Evolutionary conservation across 2,113 vertebrate genomes (phyloP), one percentile per base, ranked within the genome.

Genomic region (Neogale vison): DNA sequence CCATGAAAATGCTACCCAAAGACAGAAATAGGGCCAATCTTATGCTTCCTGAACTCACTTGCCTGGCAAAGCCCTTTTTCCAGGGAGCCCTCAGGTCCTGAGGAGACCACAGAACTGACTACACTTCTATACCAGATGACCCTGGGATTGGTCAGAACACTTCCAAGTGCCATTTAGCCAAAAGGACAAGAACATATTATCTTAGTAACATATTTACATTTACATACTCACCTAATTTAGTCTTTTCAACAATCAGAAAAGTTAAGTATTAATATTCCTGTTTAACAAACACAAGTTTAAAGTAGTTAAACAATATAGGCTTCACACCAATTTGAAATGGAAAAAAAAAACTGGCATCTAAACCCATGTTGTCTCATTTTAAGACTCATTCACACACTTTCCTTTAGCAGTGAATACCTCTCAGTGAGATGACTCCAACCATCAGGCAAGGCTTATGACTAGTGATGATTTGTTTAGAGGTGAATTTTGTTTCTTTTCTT

Each of bases 401-500:
- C 36, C 50, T n/a, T 71, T 45, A 86, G 12, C 12, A 31, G 52
- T 50, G 59, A 93, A 4, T 34, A 67, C 21, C 36, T 50, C 26
- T 83, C 71, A 23, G 11, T 39, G 21, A 89, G 57, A 36, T 31
- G 50, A n/a, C 45, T 26, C 84, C 69, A 90, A 21, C 42, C 36
- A 55, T 86, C n/a, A 39, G 47, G 11, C 11, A 67, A 90, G 29
- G 31, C 12, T 74, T 39, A 45, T 24, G 52, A 82, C 36, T 61
- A 59, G 72, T 7, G 24, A 39, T 39, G 77, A 55, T 61, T 85
- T 71, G 20, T 55, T n/a, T 84, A 55, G 36, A 63, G 23, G 36
- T 65, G 65, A 94, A 15, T 85, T 79, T 80, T 93, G 17, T 59
- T 93, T 93, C 10, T 85, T 76, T 96, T 72, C 31, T 69, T 57